Percentiles rank a stretch among this genome's conserved stretches.
These are phyloP conservation scores for Danionella dracula DNA, from an alignment of 2,797 vertebrate species.

Conservation along the genomic window DNA sequence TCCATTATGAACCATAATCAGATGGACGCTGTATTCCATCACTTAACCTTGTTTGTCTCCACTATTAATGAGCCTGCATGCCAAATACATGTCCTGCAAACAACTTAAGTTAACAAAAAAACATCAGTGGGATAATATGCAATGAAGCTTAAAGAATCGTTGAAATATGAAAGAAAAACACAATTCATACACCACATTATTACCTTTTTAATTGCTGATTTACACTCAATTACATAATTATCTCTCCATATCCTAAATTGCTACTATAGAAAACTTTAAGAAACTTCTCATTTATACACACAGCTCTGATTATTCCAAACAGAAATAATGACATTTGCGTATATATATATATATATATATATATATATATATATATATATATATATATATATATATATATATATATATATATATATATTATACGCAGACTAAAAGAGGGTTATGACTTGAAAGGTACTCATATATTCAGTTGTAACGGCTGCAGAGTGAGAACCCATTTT, in stretches of 20 bases:
- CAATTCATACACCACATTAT: conserved; percentile 1
- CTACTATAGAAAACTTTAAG: conserved; percentile 16
- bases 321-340: no score
- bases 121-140: no score
- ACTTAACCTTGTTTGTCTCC: neutral
- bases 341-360: no score
- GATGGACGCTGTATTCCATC: neutral
- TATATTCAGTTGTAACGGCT: neutral
- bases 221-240: neutral
- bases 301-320: no score
- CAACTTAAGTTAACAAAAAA: no score
- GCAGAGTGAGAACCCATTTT: neutral
- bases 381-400: neutral
- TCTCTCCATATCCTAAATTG: conserved; percentile 15
- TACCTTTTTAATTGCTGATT: conserved; percentile 29
- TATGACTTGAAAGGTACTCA: neutral
- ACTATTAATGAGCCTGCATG: neutral
- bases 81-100: conserved; percentile 1
- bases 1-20: neutral
- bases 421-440: neutral
- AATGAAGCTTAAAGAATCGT: no score
- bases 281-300: neutral
- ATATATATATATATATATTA: neutral
- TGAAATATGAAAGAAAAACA: conserved; percentile 12
- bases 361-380: no score